phyloP scores from a whole-genome alignment of 2,797 vertebrate species.

The Cyclopterus lumpus region DNA sequence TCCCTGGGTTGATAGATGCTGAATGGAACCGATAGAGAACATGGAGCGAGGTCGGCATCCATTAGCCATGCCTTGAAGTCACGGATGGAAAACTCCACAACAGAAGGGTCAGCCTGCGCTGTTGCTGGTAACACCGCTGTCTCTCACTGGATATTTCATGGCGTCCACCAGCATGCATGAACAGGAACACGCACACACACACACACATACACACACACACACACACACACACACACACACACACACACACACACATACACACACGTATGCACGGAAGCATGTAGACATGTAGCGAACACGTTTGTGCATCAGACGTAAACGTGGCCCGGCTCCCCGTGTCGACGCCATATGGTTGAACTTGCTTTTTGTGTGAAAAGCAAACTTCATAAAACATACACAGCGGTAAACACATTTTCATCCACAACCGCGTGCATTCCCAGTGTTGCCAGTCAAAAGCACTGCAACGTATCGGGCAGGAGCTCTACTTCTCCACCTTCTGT shows the following conservation, averaged over 20 bases:
- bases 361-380: slow-evolving; percentile 2
- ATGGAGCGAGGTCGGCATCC: slow-evolving; percentile 74
- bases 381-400: not conserved
- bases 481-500: not conserved
- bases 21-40: slow-evolving; percentile 77
- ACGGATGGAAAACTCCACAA: slow-evolving; percentile 68
- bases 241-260: not conserved
- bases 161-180: not conserved
- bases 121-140: slow-evolving; percentile 45
- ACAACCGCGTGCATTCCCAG: not conserved
- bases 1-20: slow-evolving; percentile 74
- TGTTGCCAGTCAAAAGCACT: not conserved
- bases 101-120: slow-evolving; percentile 43
- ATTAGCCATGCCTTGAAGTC: slow-evolving; percentile 73
- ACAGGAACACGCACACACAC: not conserved
- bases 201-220: not conserved
- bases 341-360: not conserved
- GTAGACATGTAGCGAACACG: not conserved
- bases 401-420: not conserved
- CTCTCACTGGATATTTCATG: slow-evolving; percentile 34
- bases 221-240: not conserved
- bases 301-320: not conserved
- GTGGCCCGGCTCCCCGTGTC: not conserved
- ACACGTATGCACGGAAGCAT: slow-evolving; percentile 5
- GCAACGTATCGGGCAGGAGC: not conserved